Percentiles rank a stretch among this genome's conserved stretches.
Conservation (phyloP, 2,113 vertebrate genomes). For the Sterna hirundo region DNA sequence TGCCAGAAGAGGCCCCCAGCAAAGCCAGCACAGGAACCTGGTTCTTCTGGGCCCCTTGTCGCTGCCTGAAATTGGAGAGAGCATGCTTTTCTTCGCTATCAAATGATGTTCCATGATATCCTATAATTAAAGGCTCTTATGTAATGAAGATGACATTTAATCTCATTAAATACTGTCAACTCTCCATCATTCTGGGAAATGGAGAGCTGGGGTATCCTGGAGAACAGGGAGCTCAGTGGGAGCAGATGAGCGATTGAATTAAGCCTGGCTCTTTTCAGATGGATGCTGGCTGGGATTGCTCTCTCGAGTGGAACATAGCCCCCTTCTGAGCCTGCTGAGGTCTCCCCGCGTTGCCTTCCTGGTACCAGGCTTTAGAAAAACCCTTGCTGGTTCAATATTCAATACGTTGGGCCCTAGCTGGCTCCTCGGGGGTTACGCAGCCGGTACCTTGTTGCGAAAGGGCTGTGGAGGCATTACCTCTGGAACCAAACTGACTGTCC, state of each 20-base stretch:
- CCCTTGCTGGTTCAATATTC: background rate
- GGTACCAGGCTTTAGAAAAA: background rate
- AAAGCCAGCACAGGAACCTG: background rate
- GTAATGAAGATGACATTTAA: conserved; percentile 26
- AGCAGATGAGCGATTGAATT: background rate
- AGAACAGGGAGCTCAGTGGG: background rate
- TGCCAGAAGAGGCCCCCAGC: background rate
- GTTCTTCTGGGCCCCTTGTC: background rate
- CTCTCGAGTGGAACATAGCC: background rate
- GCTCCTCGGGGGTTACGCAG: background rate
- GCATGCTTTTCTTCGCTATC: background rate
- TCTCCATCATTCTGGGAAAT: background rate
- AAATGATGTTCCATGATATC: background rate
- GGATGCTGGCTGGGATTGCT: background rate
- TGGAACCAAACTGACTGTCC: background rate
- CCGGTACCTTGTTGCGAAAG: background rate
- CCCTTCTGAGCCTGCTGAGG: background rate
- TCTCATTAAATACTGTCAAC: conserved; percentile 1
- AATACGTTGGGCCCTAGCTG: background rate
- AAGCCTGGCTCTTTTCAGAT: background rate
- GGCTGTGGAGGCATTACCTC: background rate
- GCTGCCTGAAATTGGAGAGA: background rate
- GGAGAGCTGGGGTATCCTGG: background rate
- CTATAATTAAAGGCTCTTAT: conserved; percentile 21
- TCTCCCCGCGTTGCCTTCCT: background rate